phyloP scores from a whole-genome alignment of 2,113 vertebrate species.

The Spea multiplicata region DNA sequence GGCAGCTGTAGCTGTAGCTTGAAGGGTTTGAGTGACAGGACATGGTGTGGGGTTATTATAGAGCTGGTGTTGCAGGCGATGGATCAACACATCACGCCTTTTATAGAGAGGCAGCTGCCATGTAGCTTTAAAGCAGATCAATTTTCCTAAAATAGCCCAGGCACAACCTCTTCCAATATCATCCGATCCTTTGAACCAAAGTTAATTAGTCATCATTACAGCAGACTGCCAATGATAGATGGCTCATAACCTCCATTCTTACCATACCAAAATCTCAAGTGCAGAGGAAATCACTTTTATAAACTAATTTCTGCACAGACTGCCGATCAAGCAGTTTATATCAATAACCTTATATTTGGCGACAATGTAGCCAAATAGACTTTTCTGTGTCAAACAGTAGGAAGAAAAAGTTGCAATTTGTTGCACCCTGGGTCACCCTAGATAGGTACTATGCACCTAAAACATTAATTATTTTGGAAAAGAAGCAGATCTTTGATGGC shows the following conservation, averaged over 20 bases:
- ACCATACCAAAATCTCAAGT: not conserved
- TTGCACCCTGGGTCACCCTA: too few relatives aligned
- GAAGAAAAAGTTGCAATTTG: too few relatives aligned
- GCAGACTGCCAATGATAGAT: constrained; percentile 1
- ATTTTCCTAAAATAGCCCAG: constrained; percentile 34
- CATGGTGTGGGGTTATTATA: constrained; percentile 18
- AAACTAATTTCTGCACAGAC: not conserved
- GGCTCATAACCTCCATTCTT: not conserved
- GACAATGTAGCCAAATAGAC: too few relatives aligned
- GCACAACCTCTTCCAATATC: constrained; percentile 15
- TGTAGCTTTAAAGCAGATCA: constrained; percentile 25
- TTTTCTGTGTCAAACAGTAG: too few relatives aligned
- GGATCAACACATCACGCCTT: constrained; percentile 28
- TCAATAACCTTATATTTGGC: too few relatives aligned
- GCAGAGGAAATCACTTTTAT: not conserved
- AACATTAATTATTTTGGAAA: too few relatives aligned
- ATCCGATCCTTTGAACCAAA: constrained; percentile 20
- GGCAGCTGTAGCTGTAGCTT: constrained; percentile 34
- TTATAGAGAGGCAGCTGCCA: constrained; percentile 40
- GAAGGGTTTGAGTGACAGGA: constrained; percentile 25
- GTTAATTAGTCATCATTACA: constrained; percentile 9
- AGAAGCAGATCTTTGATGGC: too few relatives aligned
- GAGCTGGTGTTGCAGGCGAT: not conserved
- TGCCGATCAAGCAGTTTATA: not conserved
- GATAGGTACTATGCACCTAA: too few relatives aligned